A percentile compares a stretch with the other conserved stretches of the same genome.
phyloP scores from a whole-genome alignment of 2,797 vertebrate genomes.

The Anguilla anguilla region DNA sequence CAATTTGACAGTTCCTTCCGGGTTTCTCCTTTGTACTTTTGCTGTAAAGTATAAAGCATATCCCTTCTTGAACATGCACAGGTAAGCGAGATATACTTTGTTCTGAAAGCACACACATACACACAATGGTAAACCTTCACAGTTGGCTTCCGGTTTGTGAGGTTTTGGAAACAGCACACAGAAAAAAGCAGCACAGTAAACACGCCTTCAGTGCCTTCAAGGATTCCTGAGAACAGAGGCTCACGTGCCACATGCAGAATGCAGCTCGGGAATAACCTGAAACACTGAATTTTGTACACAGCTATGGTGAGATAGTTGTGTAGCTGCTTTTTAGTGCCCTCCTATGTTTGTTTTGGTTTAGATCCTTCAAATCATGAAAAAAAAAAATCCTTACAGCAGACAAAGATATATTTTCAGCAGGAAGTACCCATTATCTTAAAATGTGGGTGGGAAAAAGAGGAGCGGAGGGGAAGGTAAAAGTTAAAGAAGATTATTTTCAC shows the following conservation, averaged over 20 bases:
- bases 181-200: neutral
- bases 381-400: neutral
- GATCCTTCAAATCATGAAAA: neutral
- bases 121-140: neutral
- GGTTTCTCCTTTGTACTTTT: conserved; percentile 46
- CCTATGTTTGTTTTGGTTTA: neutral
- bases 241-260: neutral
- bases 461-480: neutral
- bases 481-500: neutral
- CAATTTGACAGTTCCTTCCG: conserved; percentile 40
- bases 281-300: neutral
- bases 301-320: neutral
- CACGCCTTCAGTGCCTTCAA: neutral
- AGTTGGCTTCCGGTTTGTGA: neutral
- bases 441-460: neutral
- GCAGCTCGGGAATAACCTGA: neutral
- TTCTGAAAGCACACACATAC: conserved; percentile 7
- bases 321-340: neutral
- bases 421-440: neutral
- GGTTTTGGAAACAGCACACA: conserved; percentile 1
- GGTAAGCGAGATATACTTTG: conserved; percentile 14
- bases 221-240: neutral
- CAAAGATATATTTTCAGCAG: neutral
- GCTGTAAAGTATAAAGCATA: conserved; percentile 32
- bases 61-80: conserved; percentile 10